Evolutionary conservation across 2,888 invertebrate genomes (phyloP).

Genomic region (Candidula unifasciata): DNA sequence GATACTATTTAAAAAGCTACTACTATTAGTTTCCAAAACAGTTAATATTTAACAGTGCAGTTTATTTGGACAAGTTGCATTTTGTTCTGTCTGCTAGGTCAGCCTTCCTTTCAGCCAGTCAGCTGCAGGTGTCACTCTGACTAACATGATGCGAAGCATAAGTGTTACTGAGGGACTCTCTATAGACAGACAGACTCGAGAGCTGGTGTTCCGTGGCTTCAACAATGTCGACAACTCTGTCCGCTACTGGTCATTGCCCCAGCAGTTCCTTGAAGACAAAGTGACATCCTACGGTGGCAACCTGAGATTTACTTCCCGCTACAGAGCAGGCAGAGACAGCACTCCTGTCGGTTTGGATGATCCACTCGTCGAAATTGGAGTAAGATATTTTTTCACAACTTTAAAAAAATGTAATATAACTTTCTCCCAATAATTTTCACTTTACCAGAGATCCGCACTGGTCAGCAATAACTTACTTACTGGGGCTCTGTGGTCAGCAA

Average conservation of each 20-base stretch:
- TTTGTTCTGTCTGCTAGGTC: slow-evolving; percentile 56
- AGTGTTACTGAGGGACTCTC: slow-evolving; percentile 71
- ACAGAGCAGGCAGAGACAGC: slow-evolving; percentile 82
- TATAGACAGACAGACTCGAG: slow-evolving; percentile 79
- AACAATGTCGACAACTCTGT: slow-evolving; percentile 55
- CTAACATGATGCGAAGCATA: slow-evolving; percentile 76
- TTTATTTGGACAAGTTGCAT: no score
- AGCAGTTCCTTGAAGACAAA: slow-evolving; percentile 89
- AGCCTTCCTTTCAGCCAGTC: slow-evolving; percentile 62
- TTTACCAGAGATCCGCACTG: no score
- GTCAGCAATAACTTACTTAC: no score
- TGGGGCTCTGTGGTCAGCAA: no score
- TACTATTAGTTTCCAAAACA: no score
- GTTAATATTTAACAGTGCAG: no score
- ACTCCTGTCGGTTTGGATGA: slow-evolving; percentile 88
- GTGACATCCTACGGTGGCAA: slow-evolving; percentile 92
- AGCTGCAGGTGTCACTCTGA: slow-evolving; percentile 80
- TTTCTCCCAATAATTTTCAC: no score
- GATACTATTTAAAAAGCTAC: no score
- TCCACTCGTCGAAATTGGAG: slow-evolving; percentile 92
- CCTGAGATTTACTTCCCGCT: slow-evolving; percentile 85
- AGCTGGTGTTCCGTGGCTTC: slow-evolving; percentile 83
- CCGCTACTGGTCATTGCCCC: slow-evolving; percentile 88
- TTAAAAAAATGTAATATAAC: no score
- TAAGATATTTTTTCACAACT: slow-evolving; percentile 77